Percentiles rank a stretch among this genome's conserved stretches.
These are phyloP conservation scores for Danio albolineatus DNA, from an alignment of 2,797 vertebrate species.

Conservation along the genomic window DNA sequence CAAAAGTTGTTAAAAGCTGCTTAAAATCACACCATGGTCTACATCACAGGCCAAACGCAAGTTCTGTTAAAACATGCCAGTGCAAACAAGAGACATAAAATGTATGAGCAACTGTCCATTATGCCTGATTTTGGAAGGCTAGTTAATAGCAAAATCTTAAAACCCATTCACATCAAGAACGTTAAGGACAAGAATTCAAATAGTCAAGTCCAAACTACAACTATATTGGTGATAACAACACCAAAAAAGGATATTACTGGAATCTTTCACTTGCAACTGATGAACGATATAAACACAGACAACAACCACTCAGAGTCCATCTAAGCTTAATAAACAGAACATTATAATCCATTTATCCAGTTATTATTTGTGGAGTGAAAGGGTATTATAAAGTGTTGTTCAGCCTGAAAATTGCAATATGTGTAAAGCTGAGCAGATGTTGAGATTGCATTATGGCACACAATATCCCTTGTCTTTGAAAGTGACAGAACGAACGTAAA, in stretches of 20 bases:
- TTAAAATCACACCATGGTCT: constrained; percentile 26
- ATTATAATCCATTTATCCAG: too few species aligned
- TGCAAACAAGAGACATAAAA: constrained; percentile 26
- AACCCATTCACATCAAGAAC: too few species aligned
- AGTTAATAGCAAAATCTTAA: background rate
- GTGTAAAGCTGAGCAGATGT: constrained; percentile 75
- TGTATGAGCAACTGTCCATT: constrained; percentile 27
- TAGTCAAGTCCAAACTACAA: too few species aligned
- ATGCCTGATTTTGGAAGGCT: constrained; percentile 18
- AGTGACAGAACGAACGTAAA: constrained; percentile 88
- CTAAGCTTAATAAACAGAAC: too few species aligned
- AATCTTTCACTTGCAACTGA: too few species aligned
- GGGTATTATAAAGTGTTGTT: background rate
- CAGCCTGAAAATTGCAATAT: background rate
- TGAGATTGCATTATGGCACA: constrained; percentile 85
- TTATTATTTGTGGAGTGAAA: too few species aligned
- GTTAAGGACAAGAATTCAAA: too few species aligned
- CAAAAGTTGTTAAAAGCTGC: constrained; percentile 33
- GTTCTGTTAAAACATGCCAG: constrained; percentile 25
- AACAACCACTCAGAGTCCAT: too few species aligned
- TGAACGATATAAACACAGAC: too few species aligned
- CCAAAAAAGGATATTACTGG: too few species aligned
- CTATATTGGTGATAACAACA: too few species aligned
- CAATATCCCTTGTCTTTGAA: constrained; percentile 85
- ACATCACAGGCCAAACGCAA: constrained; percentile 45